A percentile compares a stretch with the other conserved stretches of the same genome.
phyloP scores from a whole-genome alignment of 2,113 vertebrate genomes.

The Triplophysa rosa region DNA sequence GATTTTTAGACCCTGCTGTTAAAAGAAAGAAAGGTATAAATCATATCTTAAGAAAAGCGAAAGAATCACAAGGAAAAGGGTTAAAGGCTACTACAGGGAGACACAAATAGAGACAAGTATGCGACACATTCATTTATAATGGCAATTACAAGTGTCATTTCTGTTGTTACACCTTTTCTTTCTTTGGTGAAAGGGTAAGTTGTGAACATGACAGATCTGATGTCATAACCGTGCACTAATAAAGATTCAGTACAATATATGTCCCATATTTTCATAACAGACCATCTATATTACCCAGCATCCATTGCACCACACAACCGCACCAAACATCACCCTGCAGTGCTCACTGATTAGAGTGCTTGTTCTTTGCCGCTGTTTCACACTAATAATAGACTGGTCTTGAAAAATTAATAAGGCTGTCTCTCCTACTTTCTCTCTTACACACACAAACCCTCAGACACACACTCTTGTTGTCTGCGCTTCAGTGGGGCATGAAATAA shows the following conservation, averaged over 20 bases:
- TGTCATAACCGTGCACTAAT: neutral
- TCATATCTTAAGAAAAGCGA: neutral
- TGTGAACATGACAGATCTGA: neutral
- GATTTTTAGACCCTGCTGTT: neutral
- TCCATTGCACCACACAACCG: neutral
- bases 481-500: slow-evolving; percentile 49
- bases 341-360: slow-evolving; percentile 23
- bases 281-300: slow-evolving; percentile 14
- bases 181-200: neutral
- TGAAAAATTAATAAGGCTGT: slow-evolving; percentile 31
- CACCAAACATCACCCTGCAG: slow-evolving; percentile 8
- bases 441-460: slow-evolving; percentile 29
- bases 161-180: neutral
- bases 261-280: neutral
- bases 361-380: slow-evolving; percentile 36
- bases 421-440: slow-evolving; percentile 25
- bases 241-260: slow-evolving; percentile 3
- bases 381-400: slow-evolving; percentile 37
- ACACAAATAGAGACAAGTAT: neutral
- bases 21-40: neutral
- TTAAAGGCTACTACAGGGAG: neutral
- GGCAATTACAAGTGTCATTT: slow-evolving; percentile 8
- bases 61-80: neutral
- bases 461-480: slow-evolving; percentile 38
- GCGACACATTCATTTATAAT: neutral